Percentiles rank a stretch among this genome's conserved stretches.
phyloP scores from a whole-genome alignment of 1,140 invertebrate genomes.

The Goniozus legneri region DNA sequence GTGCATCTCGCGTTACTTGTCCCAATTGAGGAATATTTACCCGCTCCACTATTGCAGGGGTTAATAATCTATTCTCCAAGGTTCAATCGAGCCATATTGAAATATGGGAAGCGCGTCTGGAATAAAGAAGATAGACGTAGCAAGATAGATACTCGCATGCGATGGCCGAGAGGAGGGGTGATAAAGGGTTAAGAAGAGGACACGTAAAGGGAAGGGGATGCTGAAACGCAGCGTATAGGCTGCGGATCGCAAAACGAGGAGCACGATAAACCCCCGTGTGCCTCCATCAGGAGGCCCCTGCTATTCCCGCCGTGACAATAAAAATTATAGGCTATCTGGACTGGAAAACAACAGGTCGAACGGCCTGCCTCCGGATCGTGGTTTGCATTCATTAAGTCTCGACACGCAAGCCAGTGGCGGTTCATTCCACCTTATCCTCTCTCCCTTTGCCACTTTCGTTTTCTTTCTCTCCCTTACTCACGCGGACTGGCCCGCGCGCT shows the following conservation, averaged over 20 bases:
- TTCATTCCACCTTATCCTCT: conserved; percentile 18
- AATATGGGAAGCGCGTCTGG: no score
- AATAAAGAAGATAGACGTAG: conserved; percentile 5
- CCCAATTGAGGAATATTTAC: no score
- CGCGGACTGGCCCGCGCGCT: background rate
- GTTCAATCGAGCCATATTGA: no score
- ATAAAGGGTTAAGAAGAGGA: conserved; percentile 31
- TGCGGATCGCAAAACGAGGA: conserved; percentile 48
- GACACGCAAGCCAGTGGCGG: conserved; percentile 57
- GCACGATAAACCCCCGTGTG: conserved; percentile 52
- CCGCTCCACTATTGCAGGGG: no score
- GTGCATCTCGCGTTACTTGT: no score
- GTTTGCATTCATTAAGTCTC: conserved; percentile 63
- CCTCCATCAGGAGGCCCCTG: conserved; percentile 53
- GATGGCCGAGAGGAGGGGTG: conserved; percentile 7
- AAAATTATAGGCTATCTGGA: conserved; percentile 65
- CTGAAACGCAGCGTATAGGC: conserved; percentile 49
- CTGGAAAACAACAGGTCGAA: conserved; percentile 63
- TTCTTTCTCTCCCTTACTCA: conserved; percentile 7
- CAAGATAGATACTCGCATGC: conserved; percentile 12
- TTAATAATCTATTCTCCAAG: no score
- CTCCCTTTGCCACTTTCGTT: conserved; percentile 1
- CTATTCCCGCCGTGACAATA: conserved; percentile 63
- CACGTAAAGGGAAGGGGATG: conserved; percentile 12
- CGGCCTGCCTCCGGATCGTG: conserved; percentile 56